Base-by-base conservation (phyloP, 2,888 invertebrate genomes). In the Sesia apiformis region DNA sequence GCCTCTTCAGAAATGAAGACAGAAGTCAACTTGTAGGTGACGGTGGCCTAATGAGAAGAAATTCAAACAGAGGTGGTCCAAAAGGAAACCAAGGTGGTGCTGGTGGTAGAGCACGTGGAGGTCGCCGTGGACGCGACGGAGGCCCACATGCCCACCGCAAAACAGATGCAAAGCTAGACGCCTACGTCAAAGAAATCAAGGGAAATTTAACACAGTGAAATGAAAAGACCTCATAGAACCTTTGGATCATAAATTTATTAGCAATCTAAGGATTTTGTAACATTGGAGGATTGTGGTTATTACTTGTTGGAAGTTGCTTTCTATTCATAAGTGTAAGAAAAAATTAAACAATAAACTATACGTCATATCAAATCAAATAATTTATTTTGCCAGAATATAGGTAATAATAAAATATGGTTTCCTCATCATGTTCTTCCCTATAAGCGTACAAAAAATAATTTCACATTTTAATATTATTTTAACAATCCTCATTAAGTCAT, bases 141-240 rank as follows among this genome's bases (percentile, higher is more conserved):
- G 91, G 63, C 67, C 91, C 68, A 67, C 91, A 91, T 93, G n/a
- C 95, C 95, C 38, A 97, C 97, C 8, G 96, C 96, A 8, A 98
- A 97, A 88, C 96, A 98, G 98, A 98, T 81, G 98, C 97, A 38
- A 97, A 98, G 85, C 90, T 98, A 61, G 98, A 98, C 81, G 98
- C 97, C 53, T 98, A 98, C 85, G 96, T 96, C 64, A 97, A 96
- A 85, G 94, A 94, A 90, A 94, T 94, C 83, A 94, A 94, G 90
- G 93, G 91, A 81, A 72, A n/a, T n/a, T n/a, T n/a, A n/a, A n/a
- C 38, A 54, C 49, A 53, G 57, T 55, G 58, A 52, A 59, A 65
- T 66, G 64, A 57, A 58, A 63, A 57, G 51, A 52, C 52, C 38
- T 50, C 5, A 3, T 23, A 50, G 50, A 23, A 23, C 23, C 23